A percentile compares a stretch with the other conserved stretches of the same genome.
Conservation (phyloP, 2,888 invertebrate species). For the Entomobrya multifasciata region DNA sequence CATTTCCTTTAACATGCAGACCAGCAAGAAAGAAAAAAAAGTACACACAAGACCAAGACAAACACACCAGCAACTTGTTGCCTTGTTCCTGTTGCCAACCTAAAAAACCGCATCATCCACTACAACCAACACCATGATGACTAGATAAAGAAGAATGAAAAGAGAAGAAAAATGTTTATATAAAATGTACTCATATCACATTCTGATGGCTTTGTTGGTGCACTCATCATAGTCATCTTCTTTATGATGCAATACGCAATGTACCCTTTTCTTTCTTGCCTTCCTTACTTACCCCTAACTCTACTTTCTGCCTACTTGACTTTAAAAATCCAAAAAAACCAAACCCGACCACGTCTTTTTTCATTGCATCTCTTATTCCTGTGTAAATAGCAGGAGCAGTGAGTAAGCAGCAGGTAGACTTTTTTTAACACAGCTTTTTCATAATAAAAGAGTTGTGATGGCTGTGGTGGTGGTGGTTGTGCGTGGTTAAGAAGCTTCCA, state of each 20-base stretch:
- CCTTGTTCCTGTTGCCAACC: too few relatives aligned
- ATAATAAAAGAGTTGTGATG: constrained; percentile 67
- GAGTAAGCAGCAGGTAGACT: constrained; percentile 67
- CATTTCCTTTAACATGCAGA: constrained; percentile 69
- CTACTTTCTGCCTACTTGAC: too few relatives aligned
- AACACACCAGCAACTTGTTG: background rate
- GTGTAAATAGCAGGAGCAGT: constrained; percentile 48
- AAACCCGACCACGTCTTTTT: constrained; percentile 3
- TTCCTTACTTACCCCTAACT: background rate
- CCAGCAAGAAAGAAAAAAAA: too few relatives aligned
- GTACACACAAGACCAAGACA: background rate
- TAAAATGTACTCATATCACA: too few relatives aligned
- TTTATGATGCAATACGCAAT: background rate
- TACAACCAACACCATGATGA: too few relatives aligned
- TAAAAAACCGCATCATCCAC: too few relatives aligned
- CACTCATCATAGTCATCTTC: background rate
- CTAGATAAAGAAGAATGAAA: too few relatives aligned
- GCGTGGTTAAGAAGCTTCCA: constrained; percentile 70
- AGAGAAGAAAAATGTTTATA: too few relatives aligned
- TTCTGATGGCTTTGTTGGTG: too few relatives aligned
- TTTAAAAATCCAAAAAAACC: too few relatives aligned
- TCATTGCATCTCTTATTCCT: background rate
- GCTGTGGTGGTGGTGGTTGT: too few relatives aligned
- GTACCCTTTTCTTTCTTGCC: constrained; percentile 1
- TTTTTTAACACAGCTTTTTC: constrained; percentile 67